Evolutionary conservation across 1,140 invertebrate species (phyloP).

Genomic region (Brachionus rotundiformis): DNA sequence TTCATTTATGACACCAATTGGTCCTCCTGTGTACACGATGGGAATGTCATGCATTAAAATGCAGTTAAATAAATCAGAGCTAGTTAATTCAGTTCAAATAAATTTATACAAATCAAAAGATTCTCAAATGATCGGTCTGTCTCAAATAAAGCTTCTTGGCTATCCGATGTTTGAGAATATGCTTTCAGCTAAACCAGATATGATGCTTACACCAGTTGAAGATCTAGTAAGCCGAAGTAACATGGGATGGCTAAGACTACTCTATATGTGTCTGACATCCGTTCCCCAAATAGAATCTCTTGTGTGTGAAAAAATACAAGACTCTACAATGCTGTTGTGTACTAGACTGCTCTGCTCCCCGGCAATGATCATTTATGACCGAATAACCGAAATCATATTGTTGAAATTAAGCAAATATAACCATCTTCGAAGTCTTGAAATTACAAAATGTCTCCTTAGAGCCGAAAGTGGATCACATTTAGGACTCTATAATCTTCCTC

Average conservation of each 20-base stretch:
- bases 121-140: conserved; percentile 80
- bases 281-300: conserved; percentile 62
- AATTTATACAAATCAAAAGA: conserved; percentile 79
- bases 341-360: conserved; percentile 75
- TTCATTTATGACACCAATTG: conserved; percentile 67
- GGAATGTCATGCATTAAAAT: conserved; percentile 82
- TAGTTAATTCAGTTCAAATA: conserved; percentile 69
- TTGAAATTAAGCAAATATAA: conserved; percentile 62
- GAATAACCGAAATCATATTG: conserved; percentile 63
- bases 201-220: conserved; percentile 58
- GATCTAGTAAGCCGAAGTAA: conserved; percentile 64
- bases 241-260: conserved; percentile 71
- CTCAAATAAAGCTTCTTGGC: conserved; percentile 81
- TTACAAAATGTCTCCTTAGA: conserved; percentile 62
- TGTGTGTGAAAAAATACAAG: conserved; percentile 56
- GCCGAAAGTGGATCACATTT: neutral
- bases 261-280: conserved; percentile 71
- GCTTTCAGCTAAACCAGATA: conserved; percentile 57
- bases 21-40: conserved; percentile 75
- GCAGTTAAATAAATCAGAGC: conserved; percentile 76
- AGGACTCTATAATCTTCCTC: conserved; percentile 53
- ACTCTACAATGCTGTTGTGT: conserved; percentile 70
- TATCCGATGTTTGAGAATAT: conserved; percentile 72
- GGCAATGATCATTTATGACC: conserved; percentile 63
- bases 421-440: conserved; percentile 60